Evolutionary conservation across 2,797 vertebrate genomes (phyloP), one percentile per base, ranked within the genome.

Genomic region (Miichthys miiuy): DNA sequence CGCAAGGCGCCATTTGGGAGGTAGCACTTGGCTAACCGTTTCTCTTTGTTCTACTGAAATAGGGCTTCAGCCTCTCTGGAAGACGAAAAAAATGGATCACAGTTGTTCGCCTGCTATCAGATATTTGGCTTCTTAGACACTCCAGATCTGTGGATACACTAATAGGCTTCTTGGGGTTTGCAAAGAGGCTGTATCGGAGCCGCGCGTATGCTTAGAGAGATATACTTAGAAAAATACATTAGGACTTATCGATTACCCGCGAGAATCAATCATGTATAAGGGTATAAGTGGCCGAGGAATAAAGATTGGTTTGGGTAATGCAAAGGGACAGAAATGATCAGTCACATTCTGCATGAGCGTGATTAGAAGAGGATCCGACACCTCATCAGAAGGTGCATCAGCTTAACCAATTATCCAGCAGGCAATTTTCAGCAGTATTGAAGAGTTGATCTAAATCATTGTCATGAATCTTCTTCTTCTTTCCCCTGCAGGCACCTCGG

Each of bases 401-500:
- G 82, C 80, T 80, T 64, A 48, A 76, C 80, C 88, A 85, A 79
- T 90, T 90, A 89, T 80, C 83, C 72, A 75, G 71, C 81, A 38
- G 72, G 75, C 76, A 63, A 55, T 88, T 85, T 90, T 87, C 78
- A 82, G 76, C 74, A 25, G 64, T 77, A 79, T 81, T 70, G 77
- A 77, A 58, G 76, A 85, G 74, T 77, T 79, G 82, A 90, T 90
- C 81, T 83, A 72, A 88, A 78, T 83, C 73, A 47, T 76, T 62
- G 70, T 81, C 77, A 56, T 80, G 66, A 75, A 76, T 81, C 73
- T 80, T 83, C 20, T n/a, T 23, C 46, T 46, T 13, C 50, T 63
- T 2, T 7, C 63, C 2, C 46, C 56, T 1, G 66, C 92, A 99
- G 98, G 97, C 91, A 96, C 98, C 71, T 97, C 96, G 0, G 98